These are phyloP conservation scores for Atractosteus spatula DNA, from an alignment of 2,113 vertebrate genomes.

Conservation along the genomic window DNA sequence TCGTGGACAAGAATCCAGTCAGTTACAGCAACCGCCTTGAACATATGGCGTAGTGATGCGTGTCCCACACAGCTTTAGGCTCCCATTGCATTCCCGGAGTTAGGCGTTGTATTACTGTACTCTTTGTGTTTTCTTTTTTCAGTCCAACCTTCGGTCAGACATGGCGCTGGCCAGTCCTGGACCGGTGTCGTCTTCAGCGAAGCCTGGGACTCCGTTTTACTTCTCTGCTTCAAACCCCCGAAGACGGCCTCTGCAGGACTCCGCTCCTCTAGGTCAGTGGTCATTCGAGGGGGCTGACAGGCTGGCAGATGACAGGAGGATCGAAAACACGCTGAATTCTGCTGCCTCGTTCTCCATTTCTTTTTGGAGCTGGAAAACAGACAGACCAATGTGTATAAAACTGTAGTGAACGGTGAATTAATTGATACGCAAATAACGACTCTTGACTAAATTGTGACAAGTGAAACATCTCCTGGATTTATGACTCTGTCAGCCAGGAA, in stretches of 20 bases:
- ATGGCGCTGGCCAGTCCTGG: conserved; percentile 77
- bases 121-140: conserved; percentile 43
- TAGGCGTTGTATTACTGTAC: not conserved
- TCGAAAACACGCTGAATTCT: no score
- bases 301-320: no score
- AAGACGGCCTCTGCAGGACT: conserved; percentile 83
- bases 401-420: no score
- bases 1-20: conserved; percentile 4
- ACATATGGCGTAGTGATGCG: not conserved
- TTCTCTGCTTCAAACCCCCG: conserved; percentile 82
- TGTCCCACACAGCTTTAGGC: not conserved
- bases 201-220: conserved; percentile 80
- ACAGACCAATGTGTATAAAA: no score
- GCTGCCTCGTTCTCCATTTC: no score
- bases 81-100: not conserved
- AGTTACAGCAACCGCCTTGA: conserved; percentile 2
- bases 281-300: not conserved
- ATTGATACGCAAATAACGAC: no score
- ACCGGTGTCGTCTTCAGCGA: conserved; percentile 78
- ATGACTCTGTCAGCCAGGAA: not conserved
- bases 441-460: no score
- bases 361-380: no score
- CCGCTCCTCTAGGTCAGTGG: conserved; percentile 76
- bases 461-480: no score
- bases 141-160: conserved; percentile 80